phyloP scores from a whole-genome alignment of 1,140 invertebrate genomes.

The Drosophila ficusphila region DNA sequence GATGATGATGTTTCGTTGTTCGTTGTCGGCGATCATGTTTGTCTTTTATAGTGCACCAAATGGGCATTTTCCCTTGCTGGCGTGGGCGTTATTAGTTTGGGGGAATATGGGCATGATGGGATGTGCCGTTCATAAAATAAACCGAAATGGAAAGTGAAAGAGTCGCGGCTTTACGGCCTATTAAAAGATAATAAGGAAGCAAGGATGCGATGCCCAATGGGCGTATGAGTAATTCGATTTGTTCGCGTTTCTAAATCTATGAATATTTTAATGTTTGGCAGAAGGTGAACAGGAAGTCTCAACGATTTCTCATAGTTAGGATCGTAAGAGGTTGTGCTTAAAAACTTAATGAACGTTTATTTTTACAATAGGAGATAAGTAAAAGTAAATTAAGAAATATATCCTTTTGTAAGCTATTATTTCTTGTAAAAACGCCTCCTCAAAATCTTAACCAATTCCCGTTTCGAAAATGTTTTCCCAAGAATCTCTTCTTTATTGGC shows the following conservation, averaged over 20 bases:
- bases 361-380: too few species aligned
- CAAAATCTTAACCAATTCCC: background rate
- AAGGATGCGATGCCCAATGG: conserved; percentile 17
- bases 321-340: background rate
- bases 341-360: background rate
- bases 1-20: conserved; percentile 43
- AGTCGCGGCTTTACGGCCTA: conserved; percentile 34
- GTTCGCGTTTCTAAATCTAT: conserved; percentile 4
- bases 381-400: too few species aligned
- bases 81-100: conserved; percentile 48
- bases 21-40: conserved; percentile 30
- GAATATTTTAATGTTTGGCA: background rate
- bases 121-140: background rate
- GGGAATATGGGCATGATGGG: conserved; percentile 34
- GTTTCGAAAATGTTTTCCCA: conserved; percentile 18
- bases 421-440: background rate
- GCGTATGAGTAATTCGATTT: conserved; percentile 30
- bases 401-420: too few species aligned
- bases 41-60: background rate
- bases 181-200: conserved; percentile 52
- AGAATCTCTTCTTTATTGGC: conserved; percentile 31
- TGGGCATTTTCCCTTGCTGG: conserved; percentile 23
- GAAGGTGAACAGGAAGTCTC: conserved; percentile 2
- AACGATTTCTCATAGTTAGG: conserved; percentile 5
- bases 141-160: conserved; percentile 52